A percentile compares a stretch with the other conserved stretches of the same genome.
phyloP scores from a whole-genome alignment of 2,797 vertebrate genomes.

The Acomys russatus region DNA sequence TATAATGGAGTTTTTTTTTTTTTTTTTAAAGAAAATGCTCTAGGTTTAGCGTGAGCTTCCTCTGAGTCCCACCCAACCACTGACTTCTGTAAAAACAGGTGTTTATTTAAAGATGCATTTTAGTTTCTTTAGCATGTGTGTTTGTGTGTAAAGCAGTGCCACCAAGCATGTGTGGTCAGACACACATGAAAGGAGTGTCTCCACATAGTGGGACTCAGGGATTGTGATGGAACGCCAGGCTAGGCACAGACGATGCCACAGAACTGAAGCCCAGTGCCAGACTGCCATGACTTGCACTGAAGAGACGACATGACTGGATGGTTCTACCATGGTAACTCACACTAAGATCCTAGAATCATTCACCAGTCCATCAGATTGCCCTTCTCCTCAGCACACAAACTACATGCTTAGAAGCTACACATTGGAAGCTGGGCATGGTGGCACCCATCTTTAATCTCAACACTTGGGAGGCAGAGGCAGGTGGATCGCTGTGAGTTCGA shows the following conservation, averaged over 20 bases:
- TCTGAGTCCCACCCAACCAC: not conserved
- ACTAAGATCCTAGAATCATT: no score
- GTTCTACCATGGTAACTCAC: not conserved
- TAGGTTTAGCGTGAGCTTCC: not conserved
- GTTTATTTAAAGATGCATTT: no score
- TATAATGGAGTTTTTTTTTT: not conserved
- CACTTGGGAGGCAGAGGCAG: no score
- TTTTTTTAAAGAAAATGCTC: not conserved
- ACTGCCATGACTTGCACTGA: no score
- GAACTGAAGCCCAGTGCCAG: not conserved
- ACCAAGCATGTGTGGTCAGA: not conserved
- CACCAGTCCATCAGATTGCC: not conserved
- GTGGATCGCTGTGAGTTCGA: no score
- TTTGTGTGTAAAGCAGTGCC: not conserved
- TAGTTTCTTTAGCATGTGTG: not conserved
- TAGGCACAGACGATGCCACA: not conserved
- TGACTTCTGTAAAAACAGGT: not conserved
- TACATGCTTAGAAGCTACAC: not conserved
- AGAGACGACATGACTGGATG: not conserved
- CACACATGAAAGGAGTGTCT: not conserved
- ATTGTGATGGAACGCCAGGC: not conserved
- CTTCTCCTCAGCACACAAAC: not conserved
- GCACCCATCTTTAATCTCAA: no score
- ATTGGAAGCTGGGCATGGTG: no score
- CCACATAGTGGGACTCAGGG: not conserved